Percentiles rank a stretch among this genome's conserved stretches.
These are phyloP conservation scores for Thumatha senex DNA, from an alignment of 2,888 invertebrate genomes.

Conservation along the genomic window DNA sequence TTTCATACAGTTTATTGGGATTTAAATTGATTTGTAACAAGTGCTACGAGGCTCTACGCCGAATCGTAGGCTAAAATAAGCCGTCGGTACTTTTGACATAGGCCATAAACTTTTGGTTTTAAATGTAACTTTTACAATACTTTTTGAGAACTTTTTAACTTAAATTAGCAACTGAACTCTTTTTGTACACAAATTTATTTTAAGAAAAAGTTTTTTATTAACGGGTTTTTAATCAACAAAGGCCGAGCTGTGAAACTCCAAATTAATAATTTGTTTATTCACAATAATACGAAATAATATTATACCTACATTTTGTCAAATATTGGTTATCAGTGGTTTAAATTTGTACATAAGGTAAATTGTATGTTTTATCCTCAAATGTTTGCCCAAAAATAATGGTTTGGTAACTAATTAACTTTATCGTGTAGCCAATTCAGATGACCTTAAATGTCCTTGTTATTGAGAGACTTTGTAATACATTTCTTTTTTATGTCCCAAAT, in stretches of 20 bases:
- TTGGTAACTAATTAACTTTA: slow-evolving; percentile 6
- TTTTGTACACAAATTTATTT: no score
- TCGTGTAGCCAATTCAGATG: slow-evolving; percentile 16
- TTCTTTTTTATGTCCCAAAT: no score
- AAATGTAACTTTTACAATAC: not conserved
- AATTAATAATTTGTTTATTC: no score
- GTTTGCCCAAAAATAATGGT: slow-evolving; percentile 1
- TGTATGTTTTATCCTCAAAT: not conserved
- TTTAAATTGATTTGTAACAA: slow-evolving; percentile 18
- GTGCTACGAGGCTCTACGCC: slow-evolving; percentile 50
- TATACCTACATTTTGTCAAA: not conserved
- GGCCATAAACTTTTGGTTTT: slow-evolving; percentile 19
- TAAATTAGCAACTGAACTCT: no score
- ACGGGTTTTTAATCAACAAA: not conserved
- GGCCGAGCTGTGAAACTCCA: no score
- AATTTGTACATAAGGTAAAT: not conserved
- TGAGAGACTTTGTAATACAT: slow-evolving; percentile 36
- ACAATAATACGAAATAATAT: not conserved
- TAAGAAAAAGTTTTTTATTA: no score
- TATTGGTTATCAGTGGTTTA: not conserved
- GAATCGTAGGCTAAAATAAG: slow-evolving; percentile 75
- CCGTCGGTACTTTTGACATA: slow-evolving; percentile 67
- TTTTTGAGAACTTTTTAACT: no score
- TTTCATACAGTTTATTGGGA: slow-evolving; percentile 4
- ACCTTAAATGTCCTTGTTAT: slow-evolving; percentile 39